Percentiles rank a stretch among this genome's conserved stretches.
These are phyloP conservation scores for Xenops minutus DNA, from an alignment of 2,797 vertebrate genomes.

Conservation along the genomic window DNA sequence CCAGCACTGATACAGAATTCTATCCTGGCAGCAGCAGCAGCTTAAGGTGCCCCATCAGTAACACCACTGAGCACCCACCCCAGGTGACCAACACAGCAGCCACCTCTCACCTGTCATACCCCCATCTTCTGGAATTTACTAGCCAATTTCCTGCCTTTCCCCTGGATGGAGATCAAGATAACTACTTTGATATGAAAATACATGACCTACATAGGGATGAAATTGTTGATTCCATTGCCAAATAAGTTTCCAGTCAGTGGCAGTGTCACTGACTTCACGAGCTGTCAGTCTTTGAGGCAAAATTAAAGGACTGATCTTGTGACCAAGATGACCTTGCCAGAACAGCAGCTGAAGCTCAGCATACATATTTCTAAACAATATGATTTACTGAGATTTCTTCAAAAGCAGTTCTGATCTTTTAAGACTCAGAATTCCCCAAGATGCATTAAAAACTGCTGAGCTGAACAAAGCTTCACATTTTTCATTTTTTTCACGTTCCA, in stretches of 20 bases:
- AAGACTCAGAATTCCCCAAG: slow-evolving; percentile 18
- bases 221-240: background rate
- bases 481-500: background rate
- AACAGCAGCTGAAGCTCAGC: background rate
- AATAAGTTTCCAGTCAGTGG: background rate
- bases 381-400: background rate
- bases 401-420: slow-evolving; percentile 37
- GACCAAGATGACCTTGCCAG: slow-evolving; percentile 21
- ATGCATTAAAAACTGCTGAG: slow-evolving; percentile 15
- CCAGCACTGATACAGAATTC: background rate
- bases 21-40: background rate
- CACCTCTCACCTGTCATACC: background rate
- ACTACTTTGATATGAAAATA: background rate
- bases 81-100: background rate
- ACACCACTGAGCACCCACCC: rapidly evolving
- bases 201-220: background rate
- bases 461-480: background rate
- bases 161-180: background rate
- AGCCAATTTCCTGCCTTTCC: background rate
- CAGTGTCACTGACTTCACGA: background rate
- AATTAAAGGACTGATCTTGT: background rate
- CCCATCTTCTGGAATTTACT: background rate
- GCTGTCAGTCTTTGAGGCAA: background rate
- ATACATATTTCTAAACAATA: slow-evolving; percentile 6
- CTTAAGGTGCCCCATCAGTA: background rate